These are phyloP conservation scores for Drosophila suboccidentalis DNA, from an alignment of 2,888 invertebrate genomes.

Conservation along the genomic window DNA sequence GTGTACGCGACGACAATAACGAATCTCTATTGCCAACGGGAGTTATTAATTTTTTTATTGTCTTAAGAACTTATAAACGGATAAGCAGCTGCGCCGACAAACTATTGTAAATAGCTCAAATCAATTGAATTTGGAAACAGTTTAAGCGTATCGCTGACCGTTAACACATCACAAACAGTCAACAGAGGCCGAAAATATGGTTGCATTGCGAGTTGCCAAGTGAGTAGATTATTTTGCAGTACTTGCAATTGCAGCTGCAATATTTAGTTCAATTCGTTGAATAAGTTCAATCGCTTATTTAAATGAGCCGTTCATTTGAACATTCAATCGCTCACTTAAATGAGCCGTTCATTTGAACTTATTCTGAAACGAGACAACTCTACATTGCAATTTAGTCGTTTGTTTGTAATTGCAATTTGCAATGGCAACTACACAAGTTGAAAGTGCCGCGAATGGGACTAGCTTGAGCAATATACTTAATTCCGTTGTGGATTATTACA, in stretches of 20 bases:
- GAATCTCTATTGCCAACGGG: slow-evolving; percentile 12
- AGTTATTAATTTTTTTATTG: slow-evolving; percentile 23
- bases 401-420: slow-evolving; percentile 35
- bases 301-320: too few species aligned
- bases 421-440: slow-evolving; percentile 44
- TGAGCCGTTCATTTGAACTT: too few species aligned
- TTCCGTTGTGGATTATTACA: slow-evolving; percentile 56
- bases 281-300: too few species aligned
- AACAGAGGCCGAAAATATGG: slow-evolving; percentile 42
- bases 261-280: too few species aligned
- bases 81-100: slow-evolving; percentile 41
- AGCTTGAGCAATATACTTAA: slow-evolving; percentile 43
- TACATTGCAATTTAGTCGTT: slow-evolving; percentile 2
- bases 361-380: not conserved
- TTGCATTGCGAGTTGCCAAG: slow-evolving; percentile 49
- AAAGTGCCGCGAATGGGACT: slow-evolving; percentile 1
- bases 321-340: too few species aligned
- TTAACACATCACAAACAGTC: slow-evolving; percentile 29
- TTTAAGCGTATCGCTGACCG: slow-evolving; percentile 43
- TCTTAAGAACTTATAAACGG: slow-evolving; percentile 29
- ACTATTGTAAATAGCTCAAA: slow-evolving; percentile 37
- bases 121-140: slow-evolving; percentile 37
- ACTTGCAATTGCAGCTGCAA: not conserved
- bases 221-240: slow-evolving; percentile 35
- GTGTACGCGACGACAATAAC: slow-evolving; percentile 36